phyloP scores from a whole-genome alignment of 2,113 vertebrate species.

The Colinus virginianus region DNA sequence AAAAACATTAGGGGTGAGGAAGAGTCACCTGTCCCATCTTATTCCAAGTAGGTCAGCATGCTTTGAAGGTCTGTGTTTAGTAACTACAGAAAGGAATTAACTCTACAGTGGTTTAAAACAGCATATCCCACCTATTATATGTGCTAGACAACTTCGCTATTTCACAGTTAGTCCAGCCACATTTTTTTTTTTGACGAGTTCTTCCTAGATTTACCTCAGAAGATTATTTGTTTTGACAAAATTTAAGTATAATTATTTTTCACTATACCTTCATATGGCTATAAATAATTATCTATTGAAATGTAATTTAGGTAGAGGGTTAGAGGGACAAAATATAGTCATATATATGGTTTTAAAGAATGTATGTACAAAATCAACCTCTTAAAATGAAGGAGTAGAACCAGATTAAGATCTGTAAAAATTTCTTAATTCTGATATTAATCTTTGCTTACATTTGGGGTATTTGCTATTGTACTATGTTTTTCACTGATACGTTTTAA shows the following conservation, averaged over 20 bases:
- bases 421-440: background rate
- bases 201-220: background rate
- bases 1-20: background rate
- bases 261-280: background rate
- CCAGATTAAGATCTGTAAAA: background rate
- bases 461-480: background rate
- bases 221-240: background rate
- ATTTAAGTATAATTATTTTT: background rate
- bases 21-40: fast-evolving
- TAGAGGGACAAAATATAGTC: background rate
- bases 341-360: background rate
- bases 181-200: background rate
- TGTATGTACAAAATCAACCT: background rate
- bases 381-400: background rate
- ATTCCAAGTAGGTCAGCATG: fast-evolving
- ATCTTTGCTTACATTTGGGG: background rate
- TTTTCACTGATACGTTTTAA: background rate
- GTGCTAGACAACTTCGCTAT: fast-evolving
- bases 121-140: fast-evolving
- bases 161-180: background rate
- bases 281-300: background rate
- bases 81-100: background rate
- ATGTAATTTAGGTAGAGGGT: background rate
- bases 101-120: background rate
- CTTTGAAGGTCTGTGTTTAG: background rate